Percentiles rank a stretch among this genome's conserved stretches.
Evolutionary conservation across 2,797 vertebrate genomes (phyloP).

Genomic region (Sphenopsis melanotis): DNA sequence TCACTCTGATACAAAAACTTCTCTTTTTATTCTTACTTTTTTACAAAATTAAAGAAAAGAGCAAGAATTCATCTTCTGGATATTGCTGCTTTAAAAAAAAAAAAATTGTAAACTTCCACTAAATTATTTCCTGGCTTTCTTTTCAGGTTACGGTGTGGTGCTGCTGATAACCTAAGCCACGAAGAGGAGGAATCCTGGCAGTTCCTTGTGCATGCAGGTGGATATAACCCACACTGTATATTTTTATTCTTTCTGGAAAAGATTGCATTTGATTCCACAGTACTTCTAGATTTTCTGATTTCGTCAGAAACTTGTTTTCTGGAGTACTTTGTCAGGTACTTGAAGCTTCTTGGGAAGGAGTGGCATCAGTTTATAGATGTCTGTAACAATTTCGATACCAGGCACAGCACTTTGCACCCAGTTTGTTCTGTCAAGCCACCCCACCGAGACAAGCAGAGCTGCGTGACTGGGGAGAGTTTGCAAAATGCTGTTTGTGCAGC

Average conservation of each 20-base stretch:
- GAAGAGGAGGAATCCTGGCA: slow-evolving; percentile 40
- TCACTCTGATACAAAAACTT: not conserved
- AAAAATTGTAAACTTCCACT: not conserved
- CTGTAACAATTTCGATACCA: slow-evolving; percentile 63
- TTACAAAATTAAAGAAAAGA: not conserved
- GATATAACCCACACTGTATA: slow-evolving; percentile 90
- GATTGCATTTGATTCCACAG: slow-evolving; percentile 84
- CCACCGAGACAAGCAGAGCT: not conserved
- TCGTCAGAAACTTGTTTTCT: slow-evolving; percentile 94
- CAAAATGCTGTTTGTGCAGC: not conserved
- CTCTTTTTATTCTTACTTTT: not conserved
- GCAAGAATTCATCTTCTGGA: not conserved
- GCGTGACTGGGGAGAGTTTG: not conserved
- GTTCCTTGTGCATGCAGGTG: slow-evolving; percentile 55
- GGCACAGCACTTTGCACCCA: not conserved
- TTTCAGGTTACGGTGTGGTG: slow-evolving; percentile 41
- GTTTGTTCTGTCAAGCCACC: not conserved
- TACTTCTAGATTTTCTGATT: slow-evolving; percentile 94
- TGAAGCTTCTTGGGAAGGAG: slow-evolving; percentile 82
- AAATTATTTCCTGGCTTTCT: not conserved
- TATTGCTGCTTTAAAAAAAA: not conserved
- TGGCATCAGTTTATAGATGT: slow-evolving; percentile 74
- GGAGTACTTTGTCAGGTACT: slow-evolving; percentile 90
- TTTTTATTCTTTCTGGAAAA: slow-evolving; percentile 85
- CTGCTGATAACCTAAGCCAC: not conserved